Percentiles rank a stretch among this genome's conserved stretches.
Conservation (phyloP, 92 coral and sea anemone genomes). For the Heliopora coerulea region DNA sequence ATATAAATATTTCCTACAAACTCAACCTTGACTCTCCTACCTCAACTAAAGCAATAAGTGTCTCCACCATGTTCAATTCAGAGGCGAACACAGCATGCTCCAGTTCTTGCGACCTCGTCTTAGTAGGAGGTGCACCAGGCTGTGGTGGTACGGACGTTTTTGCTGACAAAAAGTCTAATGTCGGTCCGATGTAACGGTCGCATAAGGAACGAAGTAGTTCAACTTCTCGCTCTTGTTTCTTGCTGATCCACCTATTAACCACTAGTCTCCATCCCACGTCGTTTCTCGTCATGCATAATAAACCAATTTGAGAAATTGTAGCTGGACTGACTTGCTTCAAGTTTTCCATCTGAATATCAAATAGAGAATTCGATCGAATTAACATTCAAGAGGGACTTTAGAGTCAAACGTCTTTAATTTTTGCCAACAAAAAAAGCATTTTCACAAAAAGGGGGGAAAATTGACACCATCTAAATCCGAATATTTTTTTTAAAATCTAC, state of each 20-base stretch:
- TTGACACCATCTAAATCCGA: too few species aligned
- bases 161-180: conserved; percentile 78
- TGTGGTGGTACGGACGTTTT: conserved; percentile 84
- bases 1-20: too few species aligned
- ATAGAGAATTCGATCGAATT: too few species aligned
- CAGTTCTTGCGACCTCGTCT: conserved; percentile 74
- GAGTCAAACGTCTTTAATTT: too few species aligned
- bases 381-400: too few species aligned
- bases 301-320: conserved; percentile 81
- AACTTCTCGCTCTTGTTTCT: conserved; percentile 87
- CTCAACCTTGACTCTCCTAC: conserved; percentile 30
- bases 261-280: conserved; percentile 96
- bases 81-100: conserved; percentile 83
- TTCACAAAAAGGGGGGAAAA: too few species aligned
- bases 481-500: too few species aligned
- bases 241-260: conserved; percentile 85
- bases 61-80: conserved; percentile 93
- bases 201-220: conserved; percentile 75
- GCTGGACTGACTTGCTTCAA: conserved; percentile 86
- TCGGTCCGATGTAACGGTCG: conserved; percentile 88
- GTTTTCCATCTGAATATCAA: conserved; percentile 68
- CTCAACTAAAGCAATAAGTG: conserved; percentile 85
- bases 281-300: conserved; percentile 68
- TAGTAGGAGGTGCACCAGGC: conserved; percentile 83
- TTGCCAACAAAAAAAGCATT: too few species aligned